Evolutionary conservation across 2,113 vertebrate species (phyloP).

Genomic region (Salvelinus sp.): DNA sequence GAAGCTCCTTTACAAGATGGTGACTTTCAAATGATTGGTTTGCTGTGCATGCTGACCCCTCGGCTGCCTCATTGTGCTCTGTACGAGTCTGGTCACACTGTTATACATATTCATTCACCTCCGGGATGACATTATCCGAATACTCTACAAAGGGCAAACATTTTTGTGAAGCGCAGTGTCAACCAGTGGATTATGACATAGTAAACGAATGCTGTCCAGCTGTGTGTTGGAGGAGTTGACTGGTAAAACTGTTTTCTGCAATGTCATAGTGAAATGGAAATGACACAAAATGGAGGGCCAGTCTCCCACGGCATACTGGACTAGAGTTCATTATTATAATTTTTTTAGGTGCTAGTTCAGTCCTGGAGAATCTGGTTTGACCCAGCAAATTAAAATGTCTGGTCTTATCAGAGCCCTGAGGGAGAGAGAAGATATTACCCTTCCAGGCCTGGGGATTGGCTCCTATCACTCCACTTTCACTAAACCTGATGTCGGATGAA

Average conservation of each 20-base stretch:
- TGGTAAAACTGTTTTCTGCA: no score
- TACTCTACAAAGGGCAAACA: conserved; percentile 24
- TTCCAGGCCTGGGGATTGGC: conserved; percentile 34
- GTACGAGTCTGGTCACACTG: conserved; percentile 12
- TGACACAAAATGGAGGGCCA: background rate
- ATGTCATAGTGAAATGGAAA: conserved; percentile 20
- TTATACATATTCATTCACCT: conserved; percentile 28
- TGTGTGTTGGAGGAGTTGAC: background rate
- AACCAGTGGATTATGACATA: conserved; percentile 12
- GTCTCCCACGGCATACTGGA: conserved; percentile 27
- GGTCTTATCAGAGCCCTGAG: conserved; percentile 51
- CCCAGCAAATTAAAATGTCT: conserved; percentile 68
- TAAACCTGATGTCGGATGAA: conserved; percentile 45
- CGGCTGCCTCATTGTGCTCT: background rate
- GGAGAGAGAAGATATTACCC: no score
- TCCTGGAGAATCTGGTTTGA: conserved; percentile 64
- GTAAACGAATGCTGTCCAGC: conserved; percentile 15
- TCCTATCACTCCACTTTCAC: background rate
- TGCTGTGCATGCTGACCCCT: conserved; percentile 10
- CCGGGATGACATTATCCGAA: conserved; percentile 27
- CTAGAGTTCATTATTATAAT: conserved; percentile 52
- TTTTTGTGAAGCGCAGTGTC: conserved; percentile 30
- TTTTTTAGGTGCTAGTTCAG: conserved; percentile 42
- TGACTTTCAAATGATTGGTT: no score
- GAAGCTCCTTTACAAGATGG: no score